Evolutionary conservation across 2,888 invertebrate species (phyloP), one percentile per base, ranked within the genome.

Genomic region (Drosophila paranaensis): DNA sequence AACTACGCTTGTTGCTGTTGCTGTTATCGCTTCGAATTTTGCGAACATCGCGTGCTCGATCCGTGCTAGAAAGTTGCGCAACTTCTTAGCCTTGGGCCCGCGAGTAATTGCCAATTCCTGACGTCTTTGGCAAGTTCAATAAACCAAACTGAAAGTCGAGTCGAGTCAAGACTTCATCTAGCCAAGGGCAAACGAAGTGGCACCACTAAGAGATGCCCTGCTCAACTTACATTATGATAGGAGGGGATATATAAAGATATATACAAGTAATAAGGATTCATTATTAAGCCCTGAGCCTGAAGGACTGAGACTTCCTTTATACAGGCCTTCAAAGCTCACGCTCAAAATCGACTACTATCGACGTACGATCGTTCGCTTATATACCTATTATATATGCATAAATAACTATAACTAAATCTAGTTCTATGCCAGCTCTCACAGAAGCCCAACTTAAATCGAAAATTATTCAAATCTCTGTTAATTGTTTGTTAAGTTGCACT

Each of bases 41-140:
- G 58, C 39, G 11, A 55, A 30, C 58, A 74, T 67, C 60, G 50
- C 75, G 69, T 72, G 60, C 45, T 60, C 25, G 42, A 71, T 71
- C 70, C 51, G 9, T 37, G 40, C 13, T 20, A 25, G 30, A 35
- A 35, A 51, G 58, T 51, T 67, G 54, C 55, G 54, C 74, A 74
- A 74, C 53, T 48, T 53, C 46, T 35, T 40, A 68, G 35, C 53
- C 60, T 60, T 68, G 35, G 39, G 11, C 14, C 30, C 10, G 20
- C 20, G 40, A 46, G 16, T 40, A 27, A 55, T 33, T 33, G 27
- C 6, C 14, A 46, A 16, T 54, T 67, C 53, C 35, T 54, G 65
- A 67, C 67, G 30, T n/a, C 9, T 27, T 42, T 30, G 13, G 37
- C 46, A 16, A 30, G 40, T 40, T 40, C 46, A 48, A 46, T 42